Conservation (phyloP, 23 tunicate species). For the Styela clava region DNA sequence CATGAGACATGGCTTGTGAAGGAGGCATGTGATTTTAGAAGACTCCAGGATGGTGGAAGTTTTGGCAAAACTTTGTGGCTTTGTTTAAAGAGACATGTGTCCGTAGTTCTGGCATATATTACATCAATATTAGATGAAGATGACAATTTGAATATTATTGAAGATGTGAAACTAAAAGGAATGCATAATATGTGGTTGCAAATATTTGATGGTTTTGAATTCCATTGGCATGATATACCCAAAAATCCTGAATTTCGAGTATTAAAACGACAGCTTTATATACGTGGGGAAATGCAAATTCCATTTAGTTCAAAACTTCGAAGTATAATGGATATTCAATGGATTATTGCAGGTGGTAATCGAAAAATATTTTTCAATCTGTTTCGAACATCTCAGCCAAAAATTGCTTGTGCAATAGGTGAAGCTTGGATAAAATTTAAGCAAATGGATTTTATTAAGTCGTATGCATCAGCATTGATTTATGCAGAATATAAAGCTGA, state of each 20-base stretch:
- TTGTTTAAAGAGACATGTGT: constrained; percentile 24
- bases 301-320: neutral
- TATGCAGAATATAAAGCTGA: neutral
- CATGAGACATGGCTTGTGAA: constrained; percentile 27
- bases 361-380: neutral
- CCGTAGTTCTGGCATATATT: constrained; percentile 41
- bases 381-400: neutral
- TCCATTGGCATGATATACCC: neutral
- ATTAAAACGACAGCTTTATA: neutral
- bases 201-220: neutral
- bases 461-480: neutral
- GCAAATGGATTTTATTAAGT: neutral
- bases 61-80: constrained; percentile 59
- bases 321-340: neutral
- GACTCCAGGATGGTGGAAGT: constrained; percentile 67
- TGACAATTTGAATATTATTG: constrained; percentile 41
- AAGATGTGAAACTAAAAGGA: neutral
- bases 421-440: neutral
- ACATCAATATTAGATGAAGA: constrained; percentile 32
- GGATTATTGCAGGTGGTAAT: neutral
- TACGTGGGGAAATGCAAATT: neutral
- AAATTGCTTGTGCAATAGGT: neutral
- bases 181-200: constrained; percentile 36
- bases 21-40: constrained; percentile 51
- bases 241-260: neutral